A percentile compares a stretch with the other conserved stretches of the same genome.
Conservation (phyloP, 2,888 invertebrate species). For the Lepidochrysops patricia region DNA sequence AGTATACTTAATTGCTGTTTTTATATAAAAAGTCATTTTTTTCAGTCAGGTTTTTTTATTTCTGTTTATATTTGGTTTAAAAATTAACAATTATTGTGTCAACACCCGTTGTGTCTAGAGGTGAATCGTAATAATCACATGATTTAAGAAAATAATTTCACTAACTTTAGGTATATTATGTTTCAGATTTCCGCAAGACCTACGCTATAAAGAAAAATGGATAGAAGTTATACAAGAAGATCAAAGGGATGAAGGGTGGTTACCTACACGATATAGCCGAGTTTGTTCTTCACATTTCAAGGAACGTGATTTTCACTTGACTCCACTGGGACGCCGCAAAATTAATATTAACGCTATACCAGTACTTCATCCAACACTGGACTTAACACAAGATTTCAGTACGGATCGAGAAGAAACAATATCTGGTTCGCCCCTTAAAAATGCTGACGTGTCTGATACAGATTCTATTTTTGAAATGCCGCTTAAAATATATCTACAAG, state of each 20-base stretch:
- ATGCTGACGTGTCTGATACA: not conserved
- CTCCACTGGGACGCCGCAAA: not conserved
- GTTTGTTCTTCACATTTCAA: not conserved
- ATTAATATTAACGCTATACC: slow-evolving; percentile 1
- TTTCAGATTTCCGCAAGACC: not conserved
- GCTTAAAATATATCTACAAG: no score
- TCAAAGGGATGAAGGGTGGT: not conserved
- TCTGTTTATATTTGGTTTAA: no score
- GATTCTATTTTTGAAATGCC: not conserved
- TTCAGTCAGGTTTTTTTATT: no score
- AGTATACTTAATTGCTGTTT: no score
- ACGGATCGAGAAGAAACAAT: not conserved
- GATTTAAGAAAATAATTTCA: no score
- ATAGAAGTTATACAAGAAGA: not conserved
- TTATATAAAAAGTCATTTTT: no score
- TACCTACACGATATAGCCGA: not conserved
- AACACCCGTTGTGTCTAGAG: no score
- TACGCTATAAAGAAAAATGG: not conserved
- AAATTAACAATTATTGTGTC: no score
- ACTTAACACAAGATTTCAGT: not conserved
- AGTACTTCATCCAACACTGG: not conserved
- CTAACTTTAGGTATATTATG: no score
- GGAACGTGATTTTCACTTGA: not conserved
- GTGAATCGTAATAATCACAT: no score
- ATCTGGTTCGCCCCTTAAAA: not conserved